Conservation (phyloP, 2,888 invertebrate genomes). For the Pseudococcus jackbeardsleyi region DNA sequence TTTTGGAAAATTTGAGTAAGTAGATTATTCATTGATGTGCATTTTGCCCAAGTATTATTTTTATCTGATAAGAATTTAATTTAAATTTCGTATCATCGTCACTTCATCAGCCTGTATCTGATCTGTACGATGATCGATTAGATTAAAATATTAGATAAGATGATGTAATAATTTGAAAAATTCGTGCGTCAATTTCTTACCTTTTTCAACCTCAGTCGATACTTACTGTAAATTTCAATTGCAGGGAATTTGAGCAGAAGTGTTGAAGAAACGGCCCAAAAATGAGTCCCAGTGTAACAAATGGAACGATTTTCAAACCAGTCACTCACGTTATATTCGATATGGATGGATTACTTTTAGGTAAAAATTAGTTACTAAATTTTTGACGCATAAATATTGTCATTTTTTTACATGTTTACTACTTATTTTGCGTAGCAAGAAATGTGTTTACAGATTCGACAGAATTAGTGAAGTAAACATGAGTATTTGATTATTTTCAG, state of each 20-base stretch:
- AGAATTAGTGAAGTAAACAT: too few species aligned
- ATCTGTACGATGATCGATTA: neutral
- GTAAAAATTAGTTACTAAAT: constrained; percentile 69
- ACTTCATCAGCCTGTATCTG: neutral
- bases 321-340: constrained; percentile 85
- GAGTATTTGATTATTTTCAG: constrained; percentile 70
- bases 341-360: constrained; percentile 77
- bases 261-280: neutral
- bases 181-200: too few species aligned
- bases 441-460: too few species aligned
- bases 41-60: neutral
- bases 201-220: neutral
- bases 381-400: neutral
- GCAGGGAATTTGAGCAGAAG: neutral
- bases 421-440: too few species aligned
- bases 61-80: too few species aligned
- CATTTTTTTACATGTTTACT: neutral
- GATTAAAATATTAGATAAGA: neutral
- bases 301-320: constrained; percentile 70
- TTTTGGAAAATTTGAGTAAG: neutral
- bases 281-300: constrained; percentile 19
- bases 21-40: neutral
- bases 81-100: neutral
- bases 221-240: neutral
- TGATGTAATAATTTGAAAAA: neutral